Conservation (phyloP, 2,888 invertebrate species). For the Thecocarcelia acutangulata region DNA sequence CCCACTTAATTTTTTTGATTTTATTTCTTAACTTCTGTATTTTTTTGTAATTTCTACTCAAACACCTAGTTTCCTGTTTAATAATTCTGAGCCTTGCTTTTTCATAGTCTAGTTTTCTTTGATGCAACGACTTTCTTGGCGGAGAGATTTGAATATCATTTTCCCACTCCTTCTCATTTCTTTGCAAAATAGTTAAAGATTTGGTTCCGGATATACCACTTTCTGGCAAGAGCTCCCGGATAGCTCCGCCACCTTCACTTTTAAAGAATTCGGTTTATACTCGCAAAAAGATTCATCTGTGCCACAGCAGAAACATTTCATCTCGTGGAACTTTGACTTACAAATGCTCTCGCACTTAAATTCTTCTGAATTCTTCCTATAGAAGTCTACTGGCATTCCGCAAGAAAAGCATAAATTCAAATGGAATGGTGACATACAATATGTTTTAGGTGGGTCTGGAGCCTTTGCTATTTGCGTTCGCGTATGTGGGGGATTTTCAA, state of each 20-base stretch:
- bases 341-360: not conserved
- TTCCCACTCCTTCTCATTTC: not conserved
- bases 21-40: conserved; percentile 14
- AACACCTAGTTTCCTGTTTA: not conserved
- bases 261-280: not conserved
- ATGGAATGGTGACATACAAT: not conserved
- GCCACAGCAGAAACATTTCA: not conserved
- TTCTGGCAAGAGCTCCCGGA: not conserved
- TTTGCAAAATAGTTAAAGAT: not conserved
- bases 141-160: not conserved
- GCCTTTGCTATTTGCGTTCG: too few species aligned
- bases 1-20: conserved; percentile 5
- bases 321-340: not conserved
- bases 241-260: not conserved
- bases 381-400: not conserved
- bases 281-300: not conserved
- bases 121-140: conserved; percentile 30
- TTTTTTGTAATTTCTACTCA: conserved; percentile 19
- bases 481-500: too few species aligned
- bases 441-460: too few species aligned
- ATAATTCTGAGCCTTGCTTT: conserved; percentile 3
- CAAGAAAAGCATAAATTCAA: not conserved
- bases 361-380: not conserved
- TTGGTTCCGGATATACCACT: not conserved
- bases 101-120: conserved; percentile 26